A percentile compares a stretch with the other conserved stretches of the same genome.
Conservation (phyloP, 2,113 vertebrate genomes). For the Galbula dea region DNA sequence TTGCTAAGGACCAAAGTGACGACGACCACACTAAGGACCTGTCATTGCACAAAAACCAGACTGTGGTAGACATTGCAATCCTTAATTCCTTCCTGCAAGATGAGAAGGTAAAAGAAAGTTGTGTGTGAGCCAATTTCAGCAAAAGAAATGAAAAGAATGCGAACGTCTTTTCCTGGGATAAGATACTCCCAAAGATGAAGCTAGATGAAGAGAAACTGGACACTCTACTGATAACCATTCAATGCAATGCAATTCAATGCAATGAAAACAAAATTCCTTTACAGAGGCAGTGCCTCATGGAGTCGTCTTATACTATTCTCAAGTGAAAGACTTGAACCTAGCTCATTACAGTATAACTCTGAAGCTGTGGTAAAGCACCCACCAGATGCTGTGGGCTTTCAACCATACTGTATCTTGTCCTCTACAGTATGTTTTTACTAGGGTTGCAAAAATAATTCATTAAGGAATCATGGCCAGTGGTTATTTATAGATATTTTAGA, state of each 20-base stretch:
- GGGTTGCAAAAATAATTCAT: constrained; percentile 63
- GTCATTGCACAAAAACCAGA: constrained; percentile 86
- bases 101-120: constrained; percentile 84
- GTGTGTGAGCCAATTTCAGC: constrained; percentile 79
- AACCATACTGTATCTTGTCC: constrained; percentile 52
- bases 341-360: constrained; percentile 73
- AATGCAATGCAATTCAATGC: constrained; percentile 97
- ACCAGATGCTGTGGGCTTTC: constrained; percentile 66
- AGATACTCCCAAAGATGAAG: constrained; percentile 57
- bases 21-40: constrained; percentile 93
- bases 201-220: constrained; percentile 71
- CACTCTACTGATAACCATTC: constrained; percentile 85
- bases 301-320: constrained; percentile 73
- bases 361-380: constrained; percentile 75
- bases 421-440: constrained; percentile 59
- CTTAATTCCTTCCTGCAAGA: constrained; percentile 75
- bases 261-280: constrained; percentile 80
- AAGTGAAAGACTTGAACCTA: constrained; percentile 86
- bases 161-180: constrained; percentile 32
- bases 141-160: constrained; percentile 31
- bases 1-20: constrained; percentile 98
- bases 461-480: constrained; percentile 71
- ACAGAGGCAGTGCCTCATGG: constrained; percentile 77
- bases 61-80: constrained; percentile 76
- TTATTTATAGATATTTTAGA: constrained; percentile 66